Conservation (phyloP, 2,797 vertebrate species). For the Pseudomugil gertrudae region DNA sequence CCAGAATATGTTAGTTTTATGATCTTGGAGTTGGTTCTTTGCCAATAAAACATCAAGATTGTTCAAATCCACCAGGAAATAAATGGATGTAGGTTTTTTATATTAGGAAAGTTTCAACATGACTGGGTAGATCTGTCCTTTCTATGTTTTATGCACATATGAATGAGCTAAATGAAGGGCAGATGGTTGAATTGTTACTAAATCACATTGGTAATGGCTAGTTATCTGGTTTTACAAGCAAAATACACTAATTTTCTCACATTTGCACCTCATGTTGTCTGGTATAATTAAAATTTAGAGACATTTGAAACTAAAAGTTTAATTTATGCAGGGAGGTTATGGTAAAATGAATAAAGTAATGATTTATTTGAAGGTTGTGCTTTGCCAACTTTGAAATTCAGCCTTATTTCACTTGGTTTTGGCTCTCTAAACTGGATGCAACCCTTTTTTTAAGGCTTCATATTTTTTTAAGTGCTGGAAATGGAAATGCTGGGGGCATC, state of each 20-base stretch:
- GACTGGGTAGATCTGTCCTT: background rate
- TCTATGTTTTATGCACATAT: background rate
- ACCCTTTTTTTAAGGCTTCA: too few species aligned
- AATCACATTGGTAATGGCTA: background rate
- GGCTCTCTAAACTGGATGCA: too few species aligned
- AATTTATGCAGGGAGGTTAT: too few species aligned
- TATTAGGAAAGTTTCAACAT: background rate
- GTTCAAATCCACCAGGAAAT: too few species aligned
- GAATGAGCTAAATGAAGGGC: background rate
- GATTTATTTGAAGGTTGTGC: too few species aligned
- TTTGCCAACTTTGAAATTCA: background rate
- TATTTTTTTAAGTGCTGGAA: too few species aligned
- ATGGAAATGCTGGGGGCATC: background rate
- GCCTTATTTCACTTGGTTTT: background rate
- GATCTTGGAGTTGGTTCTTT: background rate
- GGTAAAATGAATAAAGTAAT: too few species aligned
- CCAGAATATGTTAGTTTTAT: background rate
- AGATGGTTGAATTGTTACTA: background rate
- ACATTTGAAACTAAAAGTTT: background rate
- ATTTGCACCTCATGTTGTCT: accelerated
- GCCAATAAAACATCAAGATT: background rate
- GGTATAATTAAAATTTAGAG: background rate
- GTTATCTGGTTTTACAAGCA: background rate
- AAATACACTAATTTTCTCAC: background rate
- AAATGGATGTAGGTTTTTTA: background rate